phyloP scores from a whole-genome alignment of 2,888 invertebrate genomes.

The Adelphocoris suturalis region DNA sequence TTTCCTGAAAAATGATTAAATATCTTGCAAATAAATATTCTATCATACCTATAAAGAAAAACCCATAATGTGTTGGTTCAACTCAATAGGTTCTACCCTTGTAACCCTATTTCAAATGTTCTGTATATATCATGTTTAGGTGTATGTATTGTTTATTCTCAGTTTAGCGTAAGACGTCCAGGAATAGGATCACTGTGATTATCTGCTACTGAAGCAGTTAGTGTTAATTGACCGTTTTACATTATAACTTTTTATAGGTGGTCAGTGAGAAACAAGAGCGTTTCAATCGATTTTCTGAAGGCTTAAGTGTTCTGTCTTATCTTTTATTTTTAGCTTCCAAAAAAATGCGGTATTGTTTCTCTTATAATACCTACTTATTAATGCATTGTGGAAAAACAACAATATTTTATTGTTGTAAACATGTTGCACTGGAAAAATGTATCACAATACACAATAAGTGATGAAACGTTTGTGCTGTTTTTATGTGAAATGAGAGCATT shows the following conservation, averaged over 20 bases:
- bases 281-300: background rate
- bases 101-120: no score
- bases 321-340: background rate
- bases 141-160: background rate
- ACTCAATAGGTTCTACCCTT: background rate
- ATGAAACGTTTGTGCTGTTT: background rate
- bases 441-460: background rate
- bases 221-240: background rate
- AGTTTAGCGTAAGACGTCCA: slow-evolving; percentile 16
- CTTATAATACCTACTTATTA: background rate
- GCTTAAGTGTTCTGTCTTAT: no score
- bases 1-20: no score
- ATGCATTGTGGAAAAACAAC: background rate
- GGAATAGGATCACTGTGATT: slow-evolving; percentile 13
- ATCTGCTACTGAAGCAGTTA: background rate
- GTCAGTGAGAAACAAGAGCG: background rate
- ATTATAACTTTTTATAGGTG: background rate
- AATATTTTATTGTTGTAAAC: background rate
- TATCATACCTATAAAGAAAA: background rate
- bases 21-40: no score
- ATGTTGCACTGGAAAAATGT: background rate
- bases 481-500: background rate
- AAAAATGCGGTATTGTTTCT: background rate
- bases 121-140: no score
- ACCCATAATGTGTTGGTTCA: background rate